These are phyloP conservation scores for Caenorhabditis plicata DNA, from an alignment of 2,888 invertebrate species.

Conservation along the genomic window DNA sequence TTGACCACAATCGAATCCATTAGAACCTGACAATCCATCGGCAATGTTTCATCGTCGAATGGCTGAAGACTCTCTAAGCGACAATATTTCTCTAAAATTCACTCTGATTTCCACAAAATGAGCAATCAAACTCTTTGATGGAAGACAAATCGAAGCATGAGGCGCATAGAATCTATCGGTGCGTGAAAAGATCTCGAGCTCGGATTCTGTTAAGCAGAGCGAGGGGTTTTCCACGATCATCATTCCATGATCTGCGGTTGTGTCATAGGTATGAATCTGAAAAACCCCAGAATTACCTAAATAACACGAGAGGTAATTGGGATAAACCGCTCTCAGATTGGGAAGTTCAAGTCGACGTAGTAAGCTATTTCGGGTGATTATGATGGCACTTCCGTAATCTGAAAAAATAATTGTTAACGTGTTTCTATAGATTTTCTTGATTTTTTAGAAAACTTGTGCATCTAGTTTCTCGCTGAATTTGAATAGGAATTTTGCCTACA, in stretches of 20 bases:
- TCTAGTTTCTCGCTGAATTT: too few species aligned
- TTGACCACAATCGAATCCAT: constrained; percentile 27
- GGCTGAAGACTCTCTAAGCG: constrained; percentile 17
- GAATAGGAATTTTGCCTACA: neutral
- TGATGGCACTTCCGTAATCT: constrained; percentile 23
- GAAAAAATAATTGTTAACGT: too few species aligned
- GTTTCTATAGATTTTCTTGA: too few species aligned
- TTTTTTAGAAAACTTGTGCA: too few species aligned
- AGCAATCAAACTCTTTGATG: constrained; percentile 4
- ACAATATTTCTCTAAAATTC: constrained; percentile 19
- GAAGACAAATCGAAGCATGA: constrained; percentile 22
- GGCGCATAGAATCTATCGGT: constrained; percentile 21
- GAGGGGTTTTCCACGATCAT: constrained; percentile 32
- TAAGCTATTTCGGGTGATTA: constrained; percentile 24
- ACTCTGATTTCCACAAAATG: neutral
- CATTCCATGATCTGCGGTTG: too few species aligned
- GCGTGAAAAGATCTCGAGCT: constrained; percentile 11
- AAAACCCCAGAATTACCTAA: too few species aligned
- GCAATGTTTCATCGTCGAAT: constrained; percentile 20
- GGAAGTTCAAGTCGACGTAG: constrained; percentile 16
- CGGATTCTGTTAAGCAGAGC: constrained; percentile 14
- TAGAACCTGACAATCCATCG: constrained; percentile 15
- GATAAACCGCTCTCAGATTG: constrained; percentile 22
- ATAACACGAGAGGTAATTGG: too few species aligned
- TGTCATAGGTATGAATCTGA: too few species aligned